These are phyloP conservation scores for Atherix ibis DNA, from an alignment of 2,888 invertebrate genomes.

Conservation along the genomic window DNA sequence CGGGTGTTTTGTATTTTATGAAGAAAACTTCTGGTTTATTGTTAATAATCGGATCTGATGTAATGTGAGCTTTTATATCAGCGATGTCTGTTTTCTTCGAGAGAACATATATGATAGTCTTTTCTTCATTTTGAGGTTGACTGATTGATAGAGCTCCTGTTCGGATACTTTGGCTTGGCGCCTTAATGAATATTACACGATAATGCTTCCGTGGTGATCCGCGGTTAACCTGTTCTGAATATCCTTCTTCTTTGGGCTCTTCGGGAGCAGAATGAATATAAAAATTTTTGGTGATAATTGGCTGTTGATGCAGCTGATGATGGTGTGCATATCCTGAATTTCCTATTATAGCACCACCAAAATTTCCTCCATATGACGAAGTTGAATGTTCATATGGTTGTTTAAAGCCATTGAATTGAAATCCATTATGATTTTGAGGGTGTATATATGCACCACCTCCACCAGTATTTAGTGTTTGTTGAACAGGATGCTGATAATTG, in stretches of 20 bases:
- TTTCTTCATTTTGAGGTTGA: slow-evolving; percentile 28
- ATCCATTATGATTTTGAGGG: too few species aligned
- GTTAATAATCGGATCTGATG: slow-evolving; percentile 24
- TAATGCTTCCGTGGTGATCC: slow-evolving; percentile 30
- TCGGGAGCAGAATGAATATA: slow-evolving; percentile 16
- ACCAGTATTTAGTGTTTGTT: too few species aligned
- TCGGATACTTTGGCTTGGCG: slow-evolving; percentile 25
- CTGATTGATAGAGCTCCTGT: slow-evolving; percentile 25
- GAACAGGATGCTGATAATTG: too few species aligned
- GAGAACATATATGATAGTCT: slow-evolving; percentile 31
- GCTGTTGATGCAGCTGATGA: slow-evolving; percentile 4
- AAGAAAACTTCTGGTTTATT: slow-evolving; percentile 32
- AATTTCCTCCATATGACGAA: background rate
- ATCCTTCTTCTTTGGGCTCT: slow-evolving; percentile 9
- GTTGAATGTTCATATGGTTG: too few species aligned
- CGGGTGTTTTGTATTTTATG: slow-evolving; percentile 31
- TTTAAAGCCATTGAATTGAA: too few species aligned
- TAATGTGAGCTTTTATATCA: slow-evolving; percentile 22
- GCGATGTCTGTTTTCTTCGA: slow-evolving; percentile 28
- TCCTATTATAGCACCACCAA: background rate
- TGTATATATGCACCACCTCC: too few species aligned
- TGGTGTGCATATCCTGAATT: background rate
- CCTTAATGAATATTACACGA: slow-evolving; percentile 31
- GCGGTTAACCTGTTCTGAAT: slow-evolving; percentile 11
- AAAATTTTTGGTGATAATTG: slow-evolving; percentile 13